Percentiles rank a stretch among this genome's conserved stretches.
These are phyloP conservation scores for Acromyrmex charruanus DNA, from an alignment of 1,140 invertebrate genomes.

Conservation along the genomic window DNA sequence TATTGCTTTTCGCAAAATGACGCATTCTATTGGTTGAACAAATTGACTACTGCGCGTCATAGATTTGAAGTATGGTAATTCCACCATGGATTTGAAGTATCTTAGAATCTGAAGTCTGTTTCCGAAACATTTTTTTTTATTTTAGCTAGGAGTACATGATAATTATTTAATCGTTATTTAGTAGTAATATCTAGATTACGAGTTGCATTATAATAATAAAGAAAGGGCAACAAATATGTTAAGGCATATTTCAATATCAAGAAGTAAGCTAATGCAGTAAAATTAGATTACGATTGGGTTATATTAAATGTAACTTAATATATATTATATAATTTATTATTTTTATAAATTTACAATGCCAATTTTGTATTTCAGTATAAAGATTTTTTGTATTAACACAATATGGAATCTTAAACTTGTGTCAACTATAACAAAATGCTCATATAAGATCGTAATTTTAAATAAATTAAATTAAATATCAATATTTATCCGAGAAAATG, in stretches of 20 bases:
- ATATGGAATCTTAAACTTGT: neutral
- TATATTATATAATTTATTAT: neutral
- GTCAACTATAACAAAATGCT: neutral
- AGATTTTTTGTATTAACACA: neutral
- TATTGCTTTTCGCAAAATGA: too few relatives aligned
- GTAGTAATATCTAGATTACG: neutral
- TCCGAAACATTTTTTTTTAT: neutral
- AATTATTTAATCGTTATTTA: constrained; percentile 18
- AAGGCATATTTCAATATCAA: neutral
- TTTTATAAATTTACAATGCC: neutral
- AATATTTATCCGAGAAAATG: neutral
- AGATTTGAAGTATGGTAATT: too few relatives aligned
- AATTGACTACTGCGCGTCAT: too few relatives aligned
- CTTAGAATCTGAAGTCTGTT: neutral
- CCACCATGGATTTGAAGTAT: neutral
- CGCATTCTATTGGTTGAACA: too few relatives aligned
- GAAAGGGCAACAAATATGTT: neutral
- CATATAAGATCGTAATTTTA: neutral
- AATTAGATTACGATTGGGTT: neutral
- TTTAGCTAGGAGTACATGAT: constrained; percentile 5
- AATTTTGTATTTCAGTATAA: neutral
- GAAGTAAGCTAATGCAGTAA: neutral
- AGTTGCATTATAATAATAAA: neutral
- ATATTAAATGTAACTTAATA: constrained; percentile 5
- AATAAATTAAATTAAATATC: neutral